These are phyloP conservation scores for Meghimatium bilineatum DNA, from an alignment of 2,888 invertebrate genomes.

Conservation along the genomic window DNA sequence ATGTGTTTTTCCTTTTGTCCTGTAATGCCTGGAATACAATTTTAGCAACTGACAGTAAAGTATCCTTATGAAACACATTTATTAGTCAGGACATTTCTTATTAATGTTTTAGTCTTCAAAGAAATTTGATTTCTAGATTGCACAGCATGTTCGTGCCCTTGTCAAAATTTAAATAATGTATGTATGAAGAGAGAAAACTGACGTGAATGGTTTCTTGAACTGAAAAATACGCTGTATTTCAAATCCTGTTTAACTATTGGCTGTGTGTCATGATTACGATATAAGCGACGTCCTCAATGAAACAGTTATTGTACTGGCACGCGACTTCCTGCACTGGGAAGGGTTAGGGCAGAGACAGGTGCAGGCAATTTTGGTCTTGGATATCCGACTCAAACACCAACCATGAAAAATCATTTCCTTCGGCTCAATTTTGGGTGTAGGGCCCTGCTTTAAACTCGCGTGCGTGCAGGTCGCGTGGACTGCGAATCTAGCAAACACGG, in stretches of 20 bases:
- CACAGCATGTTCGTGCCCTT: no score
- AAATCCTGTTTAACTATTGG: background rate
- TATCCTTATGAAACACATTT: no score
- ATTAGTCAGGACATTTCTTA: no score
- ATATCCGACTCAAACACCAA: slow-evolving; percentile 19
- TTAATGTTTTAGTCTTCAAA: no score
- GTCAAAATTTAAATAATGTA: no score
- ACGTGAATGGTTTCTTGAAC: background rate
- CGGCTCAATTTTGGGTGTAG: background rate
- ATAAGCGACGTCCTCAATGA: background rate
- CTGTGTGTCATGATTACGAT: slow-evolving; percentile 4
- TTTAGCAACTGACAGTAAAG: no score
- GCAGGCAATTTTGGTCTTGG: slow-evolving; percentile 19
- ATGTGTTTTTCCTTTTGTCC: no score
- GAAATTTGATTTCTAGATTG: no score
- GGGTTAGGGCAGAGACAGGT: slow-evolving; percentile 19
- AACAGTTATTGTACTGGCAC: slow-evolving; percentile 22
- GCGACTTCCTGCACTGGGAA: slow-evolving; percentile 8
- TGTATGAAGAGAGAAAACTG: background rate
- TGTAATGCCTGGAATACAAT: no score
- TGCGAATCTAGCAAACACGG: slow-evolving; percentile 1
- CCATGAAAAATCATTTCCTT: slow-evolving; percentile 31
- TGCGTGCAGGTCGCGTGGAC: slow-evolving; percentile 31
- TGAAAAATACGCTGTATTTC: background rate
- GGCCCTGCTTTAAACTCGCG: slow-evolving; percentile 6